Percentiles rank a stretch among this genome's conserved stretches.
Conservation (phyloP, 1,140 invertebrate genomes). For the Ridgeia piscesae region DNA sequence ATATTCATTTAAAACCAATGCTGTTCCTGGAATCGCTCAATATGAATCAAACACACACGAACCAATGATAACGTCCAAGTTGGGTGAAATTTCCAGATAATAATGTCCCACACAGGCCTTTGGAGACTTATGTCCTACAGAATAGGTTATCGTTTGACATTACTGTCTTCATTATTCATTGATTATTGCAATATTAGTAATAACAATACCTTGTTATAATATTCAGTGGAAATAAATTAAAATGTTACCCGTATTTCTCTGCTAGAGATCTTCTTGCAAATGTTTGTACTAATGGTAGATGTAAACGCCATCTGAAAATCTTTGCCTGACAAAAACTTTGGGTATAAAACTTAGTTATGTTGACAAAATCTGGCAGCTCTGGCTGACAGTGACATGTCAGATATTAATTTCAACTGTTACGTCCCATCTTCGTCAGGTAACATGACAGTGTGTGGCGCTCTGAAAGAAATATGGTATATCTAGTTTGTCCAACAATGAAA, state of each 20-base stretch:
- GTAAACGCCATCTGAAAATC: not conserved
- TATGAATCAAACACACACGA: too few species aligned
- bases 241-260: constrained; percentile 10
- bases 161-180: too few species aligned
- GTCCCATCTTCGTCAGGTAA: not conserved
- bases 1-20: too few species aligned
- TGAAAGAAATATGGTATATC: not conserved
- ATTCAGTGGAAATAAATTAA: constrained; percentile 1
- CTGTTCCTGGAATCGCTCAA: too few species aligned
- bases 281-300: not conserved
- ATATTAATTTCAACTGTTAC: constrained; percentile 2
- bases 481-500: not conserved
- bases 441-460: not conserved
- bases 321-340: not conserved
- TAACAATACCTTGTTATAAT: not conserved
- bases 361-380: not conserved
- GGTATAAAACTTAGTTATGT: not conserved
- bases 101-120: too few species aligned
- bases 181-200: too few species aligned
- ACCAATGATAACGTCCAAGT: too few species aligned
- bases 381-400: not conserved
- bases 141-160: too few species aligned
- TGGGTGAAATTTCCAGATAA: too few species aligned
- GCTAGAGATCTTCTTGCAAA: constrained; percentile 11
- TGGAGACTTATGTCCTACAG: too few species aligned